A percentile compares a stretch with the other conserved stretches of the same genome.
Conservation (phyloP, 1,140 invertebrate species). For the Drosophila obscura region DNA sequence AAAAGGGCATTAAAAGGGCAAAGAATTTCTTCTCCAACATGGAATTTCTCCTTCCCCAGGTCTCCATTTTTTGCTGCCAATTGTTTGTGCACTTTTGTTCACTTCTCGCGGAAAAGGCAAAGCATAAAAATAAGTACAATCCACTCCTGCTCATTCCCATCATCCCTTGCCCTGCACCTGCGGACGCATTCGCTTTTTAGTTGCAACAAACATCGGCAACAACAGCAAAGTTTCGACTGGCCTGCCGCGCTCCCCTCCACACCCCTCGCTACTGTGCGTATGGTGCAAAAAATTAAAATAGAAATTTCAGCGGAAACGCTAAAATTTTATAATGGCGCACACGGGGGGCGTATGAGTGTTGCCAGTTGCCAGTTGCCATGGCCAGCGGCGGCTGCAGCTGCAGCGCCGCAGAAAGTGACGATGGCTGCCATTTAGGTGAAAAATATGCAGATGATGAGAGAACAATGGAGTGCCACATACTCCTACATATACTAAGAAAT, state of each 20-base stretch:
- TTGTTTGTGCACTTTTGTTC: slow-evolving; percentile 50
- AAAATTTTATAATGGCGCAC: slow-evolving; percentile 60
- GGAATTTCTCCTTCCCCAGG: slow-evolving; percentile 7
- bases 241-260: neutral
- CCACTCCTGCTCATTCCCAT: neutral
- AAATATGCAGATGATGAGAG: slow-evolving; percentile 33
- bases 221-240: slow-evolving; percentile 34
- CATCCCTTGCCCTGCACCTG: slow-evolving; percentile 14
- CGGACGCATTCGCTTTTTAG: slow-evolving; percentile 49
- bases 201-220: slow-evolving; percentile 34
- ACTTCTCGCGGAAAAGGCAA: slow-evolving; percentile 45
- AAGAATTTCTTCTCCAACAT: neutral
- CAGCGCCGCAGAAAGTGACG: neutral
- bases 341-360: slow-evolving; percentile 42
- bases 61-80: slow-evolving; percentile 34
- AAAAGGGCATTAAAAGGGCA: slow-evolving; percentile 13
- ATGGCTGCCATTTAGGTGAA: slow-evolving; percentile 7
- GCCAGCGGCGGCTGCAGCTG: slow-evolving; percentile 1
- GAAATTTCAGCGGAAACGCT: slow-evolving; percentile 53
- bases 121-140: slow-evolving; percentile 55
- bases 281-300: slow-evolving; percentile 25
- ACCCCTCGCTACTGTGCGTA: slow-evolving; percentile 19
- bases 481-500: neutral
- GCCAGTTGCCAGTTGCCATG: slow-evolving; percentile 31
- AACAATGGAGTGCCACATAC: slow-evolving; percentile 19